Base-by-base conservation (phyloP, 2,113 vertebrate species). In the Pygoscelis antarcticus region DNA sequence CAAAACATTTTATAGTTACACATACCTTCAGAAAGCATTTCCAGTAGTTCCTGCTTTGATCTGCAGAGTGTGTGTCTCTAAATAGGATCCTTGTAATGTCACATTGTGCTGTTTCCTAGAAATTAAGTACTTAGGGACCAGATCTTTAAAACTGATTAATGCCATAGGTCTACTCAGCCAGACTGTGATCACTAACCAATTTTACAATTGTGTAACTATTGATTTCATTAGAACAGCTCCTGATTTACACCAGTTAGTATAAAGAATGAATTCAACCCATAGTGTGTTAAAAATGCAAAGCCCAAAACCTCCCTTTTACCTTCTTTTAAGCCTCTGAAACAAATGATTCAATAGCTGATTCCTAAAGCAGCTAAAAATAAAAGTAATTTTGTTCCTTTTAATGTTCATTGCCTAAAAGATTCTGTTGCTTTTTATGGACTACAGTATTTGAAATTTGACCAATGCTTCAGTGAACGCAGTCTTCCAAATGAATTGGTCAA, bases 21-120 rank as follows among this genome's bases (percentile, higher is more conserved):
- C 97, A 97, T 97, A 98, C 97, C 95, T 97, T 96, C 69, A 93
- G 95, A 97, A 98, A 96, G 95, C 96, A 96, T 97, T 98, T 97
- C 96, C 94, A 97, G 96, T 97, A 97, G 96, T 95, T 92, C 78
- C 74, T 91, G 92, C 98, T 98, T 98, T 98, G 97, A 98, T 98
- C 97, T 96, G 32, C 78, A 91, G 94, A 96, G 95, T 97, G 91
- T 87, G 76, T 94, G 93, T 97, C 97, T 98, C 97, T 97, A 97
- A 98, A 98, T 97, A 97, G 96, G 97, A 98, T 97, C 95, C 96
- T 96, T 97, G 97, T 97, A 97, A 97, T 95, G 88, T 97, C 93
- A 96, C 93, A 91, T 96, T 97, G 92, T 91, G 82, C 94, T 72
- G 84, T 93, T 98, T 96, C 96, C 94, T 97, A 96, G 97, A 97